Evolutionary conservation across 2,888 invertebrate genomes (phyloP).

Genomic region (Stictocephala bisonia): DNA sequence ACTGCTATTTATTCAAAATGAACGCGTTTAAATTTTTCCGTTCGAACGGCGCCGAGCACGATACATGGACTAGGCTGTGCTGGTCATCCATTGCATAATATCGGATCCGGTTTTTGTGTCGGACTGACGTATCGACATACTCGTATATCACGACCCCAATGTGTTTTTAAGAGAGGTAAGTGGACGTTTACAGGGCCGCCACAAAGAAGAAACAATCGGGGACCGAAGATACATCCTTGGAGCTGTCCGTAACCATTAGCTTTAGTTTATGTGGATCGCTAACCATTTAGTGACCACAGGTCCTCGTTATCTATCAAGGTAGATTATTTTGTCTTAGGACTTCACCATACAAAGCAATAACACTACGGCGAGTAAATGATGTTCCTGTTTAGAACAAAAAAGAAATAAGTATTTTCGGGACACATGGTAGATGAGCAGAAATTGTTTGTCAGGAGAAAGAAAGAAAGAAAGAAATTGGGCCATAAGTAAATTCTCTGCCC

Average conservation of each 20-base stretch:
- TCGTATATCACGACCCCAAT: neutral
- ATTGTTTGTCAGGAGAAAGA: no score
- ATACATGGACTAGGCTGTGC: no score
- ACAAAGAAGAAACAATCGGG: no score
- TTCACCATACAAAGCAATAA: no score
- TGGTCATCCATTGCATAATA: conserved; percentile 16
- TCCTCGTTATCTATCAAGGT: no score
- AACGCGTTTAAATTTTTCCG: conserved; percentile 31
- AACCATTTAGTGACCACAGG: neutral
- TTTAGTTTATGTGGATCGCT: neutral
- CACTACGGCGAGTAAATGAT: no score
- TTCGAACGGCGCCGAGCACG: neutral
- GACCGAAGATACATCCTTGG: neutral
- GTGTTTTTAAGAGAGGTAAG: neutral
- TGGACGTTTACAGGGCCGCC: neutral
- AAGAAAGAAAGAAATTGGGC: no score
- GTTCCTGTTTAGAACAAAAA: no score
- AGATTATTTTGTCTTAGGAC: no score
- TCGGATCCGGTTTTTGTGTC: conserved; percentile 4
- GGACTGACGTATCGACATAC: neutral
- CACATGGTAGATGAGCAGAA: no score
- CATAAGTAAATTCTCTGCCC: no score
- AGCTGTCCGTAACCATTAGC: neutral
- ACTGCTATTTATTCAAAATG: conserved; percentile 32
- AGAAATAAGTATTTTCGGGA: no score